Percentiles rank a stretch among this genome's conserved stretches.
Evolutionary conservation across 2,888 invertebrate species (phyloP).

Genomic region (Tolmerus cingulatus): DNA sequence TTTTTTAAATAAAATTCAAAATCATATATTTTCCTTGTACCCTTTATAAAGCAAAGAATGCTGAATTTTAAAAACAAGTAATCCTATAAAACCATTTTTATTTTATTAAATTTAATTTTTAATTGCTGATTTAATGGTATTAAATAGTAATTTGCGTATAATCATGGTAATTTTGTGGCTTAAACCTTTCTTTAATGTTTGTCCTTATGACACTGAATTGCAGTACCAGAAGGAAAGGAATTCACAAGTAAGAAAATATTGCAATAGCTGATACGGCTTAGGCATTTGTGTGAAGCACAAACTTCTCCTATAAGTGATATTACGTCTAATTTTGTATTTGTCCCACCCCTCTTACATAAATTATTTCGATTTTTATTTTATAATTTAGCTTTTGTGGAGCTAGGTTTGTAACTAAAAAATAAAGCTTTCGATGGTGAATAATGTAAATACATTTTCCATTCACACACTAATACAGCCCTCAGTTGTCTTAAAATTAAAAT

Average conservation of each 20-base stretch:
- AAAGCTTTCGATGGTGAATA: background rate
- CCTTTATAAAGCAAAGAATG: background rate
- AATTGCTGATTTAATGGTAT: background rate
- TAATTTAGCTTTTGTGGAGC: background rate
- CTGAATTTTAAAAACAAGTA: background rate
- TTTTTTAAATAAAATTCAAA: no score
- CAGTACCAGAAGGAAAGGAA: background rate
- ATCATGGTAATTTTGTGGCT: background rate
- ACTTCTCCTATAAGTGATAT: background rate
- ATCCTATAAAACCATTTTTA: background rate
- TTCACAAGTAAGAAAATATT: background rate
- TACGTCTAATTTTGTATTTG: background rate
- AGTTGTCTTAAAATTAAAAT: background rate
- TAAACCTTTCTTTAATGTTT: background rate
- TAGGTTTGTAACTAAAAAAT: background rate
- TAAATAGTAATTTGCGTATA: background rate
- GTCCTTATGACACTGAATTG: background rate
- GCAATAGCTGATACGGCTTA: background rate
- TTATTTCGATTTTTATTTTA: background rate
- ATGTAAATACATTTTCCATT: background rate
- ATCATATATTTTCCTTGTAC: no score
- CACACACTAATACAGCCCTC: constrained; percentile 25
- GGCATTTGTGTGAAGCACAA: background rate
- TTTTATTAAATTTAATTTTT: background rate
- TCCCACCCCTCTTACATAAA: background rate